Evolutionary conservation across 2,888 invertebrate genomes (phyloP).

Genomic region (Machimus rusticus): DNA sequence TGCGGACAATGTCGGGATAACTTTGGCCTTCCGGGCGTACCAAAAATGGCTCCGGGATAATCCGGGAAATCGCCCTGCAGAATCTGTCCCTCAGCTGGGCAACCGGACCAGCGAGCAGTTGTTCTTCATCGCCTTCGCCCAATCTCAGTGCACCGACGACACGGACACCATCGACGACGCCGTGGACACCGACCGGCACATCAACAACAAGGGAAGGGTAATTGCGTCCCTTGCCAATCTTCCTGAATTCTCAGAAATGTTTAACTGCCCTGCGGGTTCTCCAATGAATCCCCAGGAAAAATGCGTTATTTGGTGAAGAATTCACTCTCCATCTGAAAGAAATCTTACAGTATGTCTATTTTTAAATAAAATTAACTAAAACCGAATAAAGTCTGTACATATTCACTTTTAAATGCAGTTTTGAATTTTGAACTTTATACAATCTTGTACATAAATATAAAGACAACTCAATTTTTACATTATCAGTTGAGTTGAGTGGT

Average conservation of each 20-base stretch:
- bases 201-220: neutral
- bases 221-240: neutral
- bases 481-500: too few relatives aligned
- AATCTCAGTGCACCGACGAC: neutral
- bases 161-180: neutral
- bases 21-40: neutral
- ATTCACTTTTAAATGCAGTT: too few relatives aligned
- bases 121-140: constrained; percentile 12
- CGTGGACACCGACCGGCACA: neutral
- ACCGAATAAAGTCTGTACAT: too few relatives aligned
- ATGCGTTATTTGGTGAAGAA: neutral
- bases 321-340: too few relatives aligned
- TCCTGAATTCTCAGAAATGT: neutral
- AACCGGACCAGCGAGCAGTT: neutral
- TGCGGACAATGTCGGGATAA: neutral
- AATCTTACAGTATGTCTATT: too few relatives aligned
- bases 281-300: neutral
- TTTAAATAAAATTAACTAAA: too few relatives aligned
- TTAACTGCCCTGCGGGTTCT: neutral
- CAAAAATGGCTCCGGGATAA: neutral
- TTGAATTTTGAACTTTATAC: too few relatives aligned
- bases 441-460: too few relatives aligned
- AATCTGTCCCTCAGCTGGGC: neutral
- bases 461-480: too few relatives aligned
- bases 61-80: neutral